Base-by-base conservation (phyloP, 2,113 vertebrate species). In the Procavia capensis region DNA sequence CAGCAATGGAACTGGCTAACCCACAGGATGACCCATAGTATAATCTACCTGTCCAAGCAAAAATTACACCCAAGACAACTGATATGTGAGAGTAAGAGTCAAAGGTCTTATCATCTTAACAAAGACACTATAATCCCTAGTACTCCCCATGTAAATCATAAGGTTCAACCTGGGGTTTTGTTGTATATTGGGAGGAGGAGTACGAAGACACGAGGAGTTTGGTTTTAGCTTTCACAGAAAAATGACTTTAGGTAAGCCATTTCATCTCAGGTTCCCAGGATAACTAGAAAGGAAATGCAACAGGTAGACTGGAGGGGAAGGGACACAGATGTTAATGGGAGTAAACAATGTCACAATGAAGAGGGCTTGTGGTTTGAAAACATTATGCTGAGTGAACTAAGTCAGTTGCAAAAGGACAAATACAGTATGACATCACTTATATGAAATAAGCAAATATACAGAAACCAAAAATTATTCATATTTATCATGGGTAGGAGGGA, bases 221-320 rank as follows among this genome's bases (percentile, higher is more conserved):
- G 72, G 9, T 74, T 90, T 61, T 94, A 90, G 22, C 25, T 92
- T 93, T 93, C 25, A 82, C 68, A 93, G n/a, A 97, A 90, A 34
- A 96, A 90, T 93, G 31, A 90, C 36, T 94, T 45, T 72, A n/a
- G 50, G 25, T 22, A 93, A 93, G 47, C 39, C 11, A 91, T 25
- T 90, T 93, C 45, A 91, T 22, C 59, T 93, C 27, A 88, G 75
- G 95, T 91, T 92, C 47, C 41, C 72, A 94, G 90, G 36, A 94
- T 75, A 45, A 22, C 41, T 84, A 95, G 72, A 94, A 92, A 97
- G 36, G 43, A 88, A 94, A 94, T 81, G 9, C 22, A 89, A 90
- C 95, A 85, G 82, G 61, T 45, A 20, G 29, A 36, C 6, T 83
- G 22, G 50, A 94, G 5, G 27, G 39, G 3, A 97, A 95, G 24